These are phyloP conservation scores for Xiphophorus maculatus DNA, from an alignment of 2,113 vertebrate genomes.

Conservation along the genomic window DNA sequence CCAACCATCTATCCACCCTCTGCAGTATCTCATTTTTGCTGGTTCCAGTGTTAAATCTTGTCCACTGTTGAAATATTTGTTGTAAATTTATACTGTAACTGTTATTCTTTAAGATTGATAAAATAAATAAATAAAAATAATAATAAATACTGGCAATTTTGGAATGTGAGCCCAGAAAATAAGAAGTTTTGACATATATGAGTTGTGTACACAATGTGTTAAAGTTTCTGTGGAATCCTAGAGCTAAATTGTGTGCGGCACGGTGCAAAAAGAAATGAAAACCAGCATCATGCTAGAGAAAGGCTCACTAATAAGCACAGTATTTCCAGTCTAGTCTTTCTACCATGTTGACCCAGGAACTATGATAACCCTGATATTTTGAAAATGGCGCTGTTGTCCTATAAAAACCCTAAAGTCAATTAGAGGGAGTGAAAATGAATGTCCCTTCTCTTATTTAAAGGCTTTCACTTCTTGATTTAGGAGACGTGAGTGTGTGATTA, in stretches of 20 bases:
- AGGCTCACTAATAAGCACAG: not conserved
- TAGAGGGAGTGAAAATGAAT: constrained; percentile 32
- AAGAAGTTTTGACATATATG: too few relatives aligned
- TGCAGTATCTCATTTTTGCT: too few relatives aligned
- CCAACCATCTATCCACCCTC: too few relatives aligned
- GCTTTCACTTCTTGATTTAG: constrained; percentile 60
- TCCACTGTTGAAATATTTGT: too few relatives aligned
- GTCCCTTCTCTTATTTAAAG: constrained; percentile 54
- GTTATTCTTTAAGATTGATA: too few relatives aligned
- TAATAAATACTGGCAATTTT: too few relatives aligned
- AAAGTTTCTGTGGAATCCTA: constrained; percentile 15
- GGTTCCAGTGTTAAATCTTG: too few relatives aligned
- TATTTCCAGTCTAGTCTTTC: constrained; percentile 25
- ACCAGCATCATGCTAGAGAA: not conserved
- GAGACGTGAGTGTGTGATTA: constrained; percentile 65
- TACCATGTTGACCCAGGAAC: constrained; percentile 17
- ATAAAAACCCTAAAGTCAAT: constrained; percentile 44
- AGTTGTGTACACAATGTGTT: not conserved
- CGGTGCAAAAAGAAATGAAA: not conserved
- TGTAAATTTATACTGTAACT: too few relatives aligned
- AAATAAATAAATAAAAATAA: too few relatives aligned
- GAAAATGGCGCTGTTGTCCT: constrained; percentile 15
- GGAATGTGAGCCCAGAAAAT: too few relatives aligned
- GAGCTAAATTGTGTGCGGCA: not conserved
- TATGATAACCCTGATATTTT: constrained; percentile 28